Base-by-base conservation (phyloP, 2,888 invertebrate species). In the Andrena dorsata region DNA sequence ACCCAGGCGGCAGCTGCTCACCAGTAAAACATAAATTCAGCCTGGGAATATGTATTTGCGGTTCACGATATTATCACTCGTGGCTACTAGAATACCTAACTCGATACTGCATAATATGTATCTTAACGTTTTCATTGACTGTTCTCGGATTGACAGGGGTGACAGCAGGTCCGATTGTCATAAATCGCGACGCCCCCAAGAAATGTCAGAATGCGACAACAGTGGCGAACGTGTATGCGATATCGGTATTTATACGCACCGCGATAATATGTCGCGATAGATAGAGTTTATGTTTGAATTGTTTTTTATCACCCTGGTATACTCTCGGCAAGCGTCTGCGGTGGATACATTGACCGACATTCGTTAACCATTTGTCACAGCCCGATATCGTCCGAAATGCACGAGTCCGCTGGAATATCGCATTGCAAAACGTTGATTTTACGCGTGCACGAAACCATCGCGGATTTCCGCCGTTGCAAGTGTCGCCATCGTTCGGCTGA, bases 111-210 rank as follows among this genome's bases (percentile, higher is more conserved):
- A 1, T 1, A 5, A 41, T 41, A 1, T 16, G 1, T 41, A 77
- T 82, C 2, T 58, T 47, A 30, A 32, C 69, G 51, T 61, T 78
- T 53, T 56, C 82, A 68, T 84, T 86, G 83, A 82, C 74, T 72
- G 10, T 26, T 23, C 80, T 76, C 70, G 56, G 63, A 13, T 65
- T 51, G 56, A 47, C 71, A 63, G 60, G 35, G 30, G 13, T n/a
- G 80, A 51, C 77, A 26, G 16, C 63, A 35, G 58, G 51, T 60
- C 80, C 66, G 26, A 69, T 7, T 61, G 74, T 71, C 85, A 60
- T 88, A 88, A 88, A 88, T 86, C 53, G 76, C 47, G 47, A 84
- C 87, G 84, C 87, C 87, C 82, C 87, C 35, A 63, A 77, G 70
- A 75, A 83, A 65, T 69, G 77, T 83, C 86, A 76, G 30, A 16